Percentiles rank a stretch among this genome's conserved stretches.
Conservation (phyloP, 2,113 vertebrate genomes). For the Cryptotis parvus region DNA sequence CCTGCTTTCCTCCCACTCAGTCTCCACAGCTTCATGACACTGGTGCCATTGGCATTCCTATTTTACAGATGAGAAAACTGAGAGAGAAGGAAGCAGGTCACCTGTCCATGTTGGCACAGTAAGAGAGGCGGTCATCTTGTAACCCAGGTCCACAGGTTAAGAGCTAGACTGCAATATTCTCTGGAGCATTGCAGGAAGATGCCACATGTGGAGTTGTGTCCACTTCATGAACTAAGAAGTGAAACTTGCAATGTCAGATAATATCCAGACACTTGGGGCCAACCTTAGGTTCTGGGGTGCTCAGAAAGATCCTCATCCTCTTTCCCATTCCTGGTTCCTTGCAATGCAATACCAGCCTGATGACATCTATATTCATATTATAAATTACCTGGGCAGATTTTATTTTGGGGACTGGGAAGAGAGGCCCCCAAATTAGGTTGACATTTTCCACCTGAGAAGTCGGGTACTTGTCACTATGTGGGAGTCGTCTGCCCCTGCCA, state of each 20-base stretch:
- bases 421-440: conserved; percentile 37
- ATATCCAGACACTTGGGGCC: too few relatives aligned
- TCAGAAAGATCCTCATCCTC: background rate
- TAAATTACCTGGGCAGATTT: conserved; percentile 23
- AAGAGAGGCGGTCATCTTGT: background rate
- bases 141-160: background rate
- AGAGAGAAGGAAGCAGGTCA: background rate
- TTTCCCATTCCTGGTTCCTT: background rate
- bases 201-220: too few relatives aligned
- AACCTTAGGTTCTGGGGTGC: too few relatives aligned
- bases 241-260: too few relatives aligned
- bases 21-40: background rate
- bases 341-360: rapidly evolving
- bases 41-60: rapidly evolving
- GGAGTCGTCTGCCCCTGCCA: conserved; percentile 43
- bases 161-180: too few relatives aligned
- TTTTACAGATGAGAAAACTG: background rate
- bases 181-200: too few relatives aligned
- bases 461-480: conserved; percentile 41
- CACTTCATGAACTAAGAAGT: too few relatives aligned
- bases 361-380: rapidly evolving
- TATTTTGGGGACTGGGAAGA: background rate
- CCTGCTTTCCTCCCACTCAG: background rate
- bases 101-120: background rate
- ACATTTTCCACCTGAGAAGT: conserved; percentile 67